These are phyloP conservation scores for Ypsolopha sequella DNA, from an alignment of 2,888 invertebrate species.

Conservation along the genomic window DNA sequence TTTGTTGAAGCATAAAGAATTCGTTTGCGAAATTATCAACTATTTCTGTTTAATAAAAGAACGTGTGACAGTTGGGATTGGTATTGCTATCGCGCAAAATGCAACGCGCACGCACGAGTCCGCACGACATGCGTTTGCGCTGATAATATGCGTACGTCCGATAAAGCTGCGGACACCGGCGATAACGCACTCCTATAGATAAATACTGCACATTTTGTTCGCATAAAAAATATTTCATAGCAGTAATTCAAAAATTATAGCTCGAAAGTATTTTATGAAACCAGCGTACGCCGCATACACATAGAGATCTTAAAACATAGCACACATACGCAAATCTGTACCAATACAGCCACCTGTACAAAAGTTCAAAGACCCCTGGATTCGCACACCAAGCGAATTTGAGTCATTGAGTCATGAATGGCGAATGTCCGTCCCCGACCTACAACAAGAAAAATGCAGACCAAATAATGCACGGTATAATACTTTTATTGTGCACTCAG, in stretches of 20 bases:
- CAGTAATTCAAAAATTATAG: conserved; percentile 27
- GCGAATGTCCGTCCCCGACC: conserved; percentile 59
- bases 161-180: conserved; percentile 34
- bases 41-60: conserved; percentile 8
- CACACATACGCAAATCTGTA: conserved; percentile 2
- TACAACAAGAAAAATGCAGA: conserved; percentile 39
- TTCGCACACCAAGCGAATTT: conserved; percentile 31
- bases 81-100: conserved; percentile 49
- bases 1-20: conserved; percentile 31
- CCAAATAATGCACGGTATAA: conserved; percentile 34
- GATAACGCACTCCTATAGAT: conserved; percentile 41
- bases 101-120: conserved; percentile 43
- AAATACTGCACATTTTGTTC: conserved; percentile 25
- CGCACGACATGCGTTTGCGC: conserved; percentile 26
- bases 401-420: conserved; percentile 26
- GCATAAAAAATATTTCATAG: not conserved
- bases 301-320: not conserved
- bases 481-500: conserved; percentile 50
- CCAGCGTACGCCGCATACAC: not conserved
- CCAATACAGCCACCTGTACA: conserved; percentile 11
- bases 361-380: conserved; percentile 8
- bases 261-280: conserved; percentile 13
- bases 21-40: conserved; percentile 52
- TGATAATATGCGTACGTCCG: conserved; percentile 54
- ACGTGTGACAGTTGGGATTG: conserved; percentile 31